A percentile compares a stretch with the other conserved stretches of the same genome.
phyloP scores from a whole-genome alignment of 1,140 invertebrate species.

The Cydia strobilella region DNA sequence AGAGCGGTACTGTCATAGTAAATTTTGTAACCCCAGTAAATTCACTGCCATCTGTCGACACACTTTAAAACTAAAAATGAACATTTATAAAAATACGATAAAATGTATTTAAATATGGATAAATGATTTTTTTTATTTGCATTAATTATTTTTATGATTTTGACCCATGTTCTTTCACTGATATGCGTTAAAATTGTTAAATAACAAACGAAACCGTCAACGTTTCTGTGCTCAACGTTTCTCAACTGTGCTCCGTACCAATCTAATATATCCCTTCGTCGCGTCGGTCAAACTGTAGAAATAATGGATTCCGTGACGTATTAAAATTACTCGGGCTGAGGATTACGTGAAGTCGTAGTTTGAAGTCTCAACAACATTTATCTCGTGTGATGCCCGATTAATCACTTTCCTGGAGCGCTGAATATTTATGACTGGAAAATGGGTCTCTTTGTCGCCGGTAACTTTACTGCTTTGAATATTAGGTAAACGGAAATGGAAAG shows the following conservation, averaged over 20 bases:
- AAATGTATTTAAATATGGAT: no score
- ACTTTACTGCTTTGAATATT: not conserved
- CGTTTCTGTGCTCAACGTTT: no score
- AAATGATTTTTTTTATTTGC: no score
- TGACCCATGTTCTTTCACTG: no score
- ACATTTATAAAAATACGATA: no score
- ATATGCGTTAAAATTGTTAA: no score
- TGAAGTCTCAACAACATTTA: conserved; percentile 14
- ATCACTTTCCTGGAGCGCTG: not conserved
- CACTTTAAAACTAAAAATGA: no score
- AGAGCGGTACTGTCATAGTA: no score
- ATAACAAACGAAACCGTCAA: no score
- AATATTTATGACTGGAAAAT: not conserved
- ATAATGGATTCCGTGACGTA: conserved; percentile 11
- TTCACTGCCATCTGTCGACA: no score
- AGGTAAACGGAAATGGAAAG: not conserved
- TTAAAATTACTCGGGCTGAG: conserved; percentile 10
- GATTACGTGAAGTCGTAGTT: not conserved
- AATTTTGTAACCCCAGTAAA: no score
- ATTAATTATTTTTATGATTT: no score
- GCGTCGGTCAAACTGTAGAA: not conserved
- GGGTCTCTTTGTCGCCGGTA: not conserved
- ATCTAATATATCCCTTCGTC: not conserved
- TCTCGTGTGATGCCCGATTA: conserved; percentile 13
- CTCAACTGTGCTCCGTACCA: not conserved